Evolutionary conservation across 2,888 invertebrate genomes (phyloP).

Genomic region (Machimus rusticus): DNA sequence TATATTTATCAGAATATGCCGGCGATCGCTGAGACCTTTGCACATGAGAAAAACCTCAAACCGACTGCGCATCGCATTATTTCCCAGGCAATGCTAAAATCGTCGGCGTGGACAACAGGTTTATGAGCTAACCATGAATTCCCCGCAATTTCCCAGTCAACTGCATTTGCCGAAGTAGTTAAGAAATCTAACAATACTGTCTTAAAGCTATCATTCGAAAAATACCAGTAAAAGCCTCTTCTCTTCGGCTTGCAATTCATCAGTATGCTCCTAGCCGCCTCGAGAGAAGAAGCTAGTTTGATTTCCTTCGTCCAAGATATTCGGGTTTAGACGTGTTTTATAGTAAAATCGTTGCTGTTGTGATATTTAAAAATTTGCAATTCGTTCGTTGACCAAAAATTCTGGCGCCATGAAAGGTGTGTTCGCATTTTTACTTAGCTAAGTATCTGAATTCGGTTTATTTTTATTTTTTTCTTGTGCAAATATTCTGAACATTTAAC

Average conservation of each 20-base stretch:
- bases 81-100: not conserved
- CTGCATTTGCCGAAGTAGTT: not conserved
- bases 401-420: not conserved
- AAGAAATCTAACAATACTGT: not conserved
- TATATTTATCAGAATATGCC: not conserved
- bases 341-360: not conserved
- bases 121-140: constrained; percentile 11
- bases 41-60: not conserved
- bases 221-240: not conserved
- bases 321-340: not conserved
- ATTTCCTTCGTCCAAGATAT: not conserved
- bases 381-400: not conserved
- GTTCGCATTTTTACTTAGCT: not conserved
- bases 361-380: not conserved
- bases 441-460: not conserved
- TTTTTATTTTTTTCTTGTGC: not conserved
- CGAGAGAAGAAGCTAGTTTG: not conserved
- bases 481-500: not conserved
- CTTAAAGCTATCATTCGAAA: not conserved
- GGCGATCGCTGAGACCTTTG: not conserved
- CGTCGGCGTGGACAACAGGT: not conserved
- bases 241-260: not conserved
- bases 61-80: not conserved
- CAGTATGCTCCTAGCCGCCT: not conserved
- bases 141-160: constrained; percentile 10